phyloP scores from a whole-genome alignment of 92 coral and sea anemone species.

The Blastomussa wellsi region DNA sequence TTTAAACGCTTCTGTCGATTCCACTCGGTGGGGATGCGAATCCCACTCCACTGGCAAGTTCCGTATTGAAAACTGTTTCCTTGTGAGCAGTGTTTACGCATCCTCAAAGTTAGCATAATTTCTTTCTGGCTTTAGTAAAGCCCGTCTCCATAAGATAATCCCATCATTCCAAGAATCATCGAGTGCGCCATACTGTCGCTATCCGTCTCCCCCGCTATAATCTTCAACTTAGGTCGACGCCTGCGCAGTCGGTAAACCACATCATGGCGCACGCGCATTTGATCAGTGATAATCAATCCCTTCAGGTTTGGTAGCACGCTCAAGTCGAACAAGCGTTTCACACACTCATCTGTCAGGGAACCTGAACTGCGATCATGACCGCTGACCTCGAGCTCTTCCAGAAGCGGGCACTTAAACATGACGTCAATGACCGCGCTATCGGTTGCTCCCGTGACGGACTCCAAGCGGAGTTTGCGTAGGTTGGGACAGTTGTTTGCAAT shows the following conservation, averaged over 20 bases:
- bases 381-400: constrained; percentile 88
- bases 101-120: not conserved
- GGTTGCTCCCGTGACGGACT: constrained; percentile 79
- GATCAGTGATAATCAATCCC: constrained; percentile 81
- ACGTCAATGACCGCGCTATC: constrained; percentile 79
- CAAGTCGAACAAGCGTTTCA: constrained; percentile 79
- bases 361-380: constrained; percentile 94
- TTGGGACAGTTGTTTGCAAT: constrained; percentile 87
- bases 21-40: not conserved
- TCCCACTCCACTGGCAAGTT: not conserved
- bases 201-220: constrained; percentile 93
- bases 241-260: constrained; percentile 94
- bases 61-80: not conserved
- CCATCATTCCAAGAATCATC: constrained; percentile 93
- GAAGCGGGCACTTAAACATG: constrained; percentile 72
- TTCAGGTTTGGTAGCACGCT: constrained; percentile 75
- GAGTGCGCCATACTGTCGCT: constrained; percentile 95
- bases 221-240: constrained; percentile 87
- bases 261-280: constrained; percentile 72
- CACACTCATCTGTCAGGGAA: constrained; percentile 70
- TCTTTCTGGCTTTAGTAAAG: constrained; percentile 37
- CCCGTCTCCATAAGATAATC: constrained; percentile 90
- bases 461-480: constrained; percentile 87
- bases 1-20: not conserved
- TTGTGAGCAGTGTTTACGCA: not conserved